Conservation (phyloP, 2,113 vertebrate genomes). For the Tragelaphus strepsiceros region DNA sequence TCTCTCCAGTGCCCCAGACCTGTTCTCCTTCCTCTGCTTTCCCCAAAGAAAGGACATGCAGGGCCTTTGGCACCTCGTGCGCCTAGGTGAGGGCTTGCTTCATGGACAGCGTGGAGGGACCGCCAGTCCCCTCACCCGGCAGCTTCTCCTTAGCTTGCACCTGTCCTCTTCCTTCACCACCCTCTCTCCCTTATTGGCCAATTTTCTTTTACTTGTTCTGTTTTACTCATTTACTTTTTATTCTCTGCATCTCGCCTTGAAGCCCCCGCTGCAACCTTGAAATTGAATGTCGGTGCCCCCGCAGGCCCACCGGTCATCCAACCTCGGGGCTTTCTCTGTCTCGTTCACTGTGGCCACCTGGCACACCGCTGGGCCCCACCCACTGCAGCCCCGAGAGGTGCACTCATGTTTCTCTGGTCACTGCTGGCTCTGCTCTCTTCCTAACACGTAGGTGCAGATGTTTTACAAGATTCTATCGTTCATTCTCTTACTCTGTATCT, state of each 20-base stretch:
- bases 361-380: rapidly evolving
- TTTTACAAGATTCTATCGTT: neutral
- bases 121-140: neutral
- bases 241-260: neutral
- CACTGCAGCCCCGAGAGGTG: neutral
- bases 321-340: neutral
- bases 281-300: neutral
- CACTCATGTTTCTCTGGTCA: neutral
- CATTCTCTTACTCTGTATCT: neutral
- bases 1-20: neutral
- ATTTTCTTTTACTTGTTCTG: neutral
- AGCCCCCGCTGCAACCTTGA: neutral
- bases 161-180: neutral
- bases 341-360: neutral
- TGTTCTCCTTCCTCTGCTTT: neutral
- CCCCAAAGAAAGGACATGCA: neutral
- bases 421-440: neutral
- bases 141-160: neutral
- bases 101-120: neutral
- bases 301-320: neutral
- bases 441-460: neutral
- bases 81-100: neutral
- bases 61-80: neutral
- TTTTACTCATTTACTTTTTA: neutral
- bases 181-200: neutral